Conservation (phyloP, 2,888 invertebrate genomes). For the Malthinus flaveolus region DNA sequence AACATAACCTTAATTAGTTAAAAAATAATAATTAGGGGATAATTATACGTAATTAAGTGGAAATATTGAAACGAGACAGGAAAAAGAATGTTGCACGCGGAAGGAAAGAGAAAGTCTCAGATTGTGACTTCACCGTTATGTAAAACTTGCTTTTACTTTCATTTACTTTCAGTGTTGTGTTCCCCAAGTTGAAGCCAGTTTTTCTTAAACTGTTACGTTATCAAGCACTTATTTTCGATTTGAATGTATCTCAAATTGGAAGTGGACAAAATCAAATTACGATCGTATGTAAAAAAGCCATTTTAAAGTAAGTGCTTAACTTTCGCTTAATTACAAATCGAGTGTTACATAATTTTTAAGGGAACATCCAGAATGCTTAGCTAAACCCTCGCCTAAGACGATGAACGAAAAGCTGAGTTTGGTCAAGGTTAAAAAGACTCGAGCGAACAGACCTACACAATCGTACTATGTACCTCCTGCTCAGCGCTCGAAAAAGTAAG, state of each 20-base stretch:
- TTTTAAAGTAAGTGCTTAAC: slow-evolving; percentile 17
- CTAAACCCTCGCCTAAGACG: slow-evolving; percentile 1
- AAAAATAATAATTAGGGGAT: not conserved
- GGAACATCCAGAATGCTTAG: not conserved
- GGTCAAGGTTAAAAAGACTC: not conserved
- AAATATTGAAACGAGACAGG: slow-evolving; percentile 15
- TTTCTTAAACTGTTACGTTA: slow-evolving; percentile 46
- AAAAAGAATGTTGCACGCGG: slow-evolving; percentile 29
- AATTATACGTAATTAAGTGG: slow-evolving; percentile 6
- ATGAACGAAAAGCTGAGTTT: slow-evolving; percentile 13
- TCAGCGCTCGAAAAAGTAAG: slow-evolving; percentile 38
- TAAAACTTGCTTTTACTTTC: slow-evolving; percentile 55
- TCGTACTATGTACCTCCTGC: slow-evolving; percentile 52
- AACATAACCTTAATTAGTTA: not conserved
- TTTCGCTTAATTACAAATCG: not conserved
- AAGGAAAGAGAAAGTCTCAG: slow-evolving; percentile 51
- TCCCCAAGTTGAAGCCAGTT: slow-evolving; percentile 47
- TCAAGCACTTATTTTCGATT: slow-evolving; percentile 43
- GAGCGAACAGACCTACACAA: slow-evolving; percentile 45
- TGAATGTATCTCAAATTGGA: slow-evolving; percentile 24
- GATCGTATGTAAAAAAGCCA: slow-evolving; percentile 21
- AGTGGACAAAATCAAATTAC: slow-evolving; percentile 15
- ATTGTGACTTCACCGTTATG: slow-evolving; percentile 53
- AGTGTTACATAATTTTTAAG: slow-evolving; percentile 1
- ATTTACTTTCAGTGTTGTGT: slow-evolving; percentile 45